Percentiles rank a stretch among this genome's conserved stretches.
phyloP scores from a whole-genome alignment of 2,113 vertebrate genomes.

The Pachypanchax playfairii region DNA sequence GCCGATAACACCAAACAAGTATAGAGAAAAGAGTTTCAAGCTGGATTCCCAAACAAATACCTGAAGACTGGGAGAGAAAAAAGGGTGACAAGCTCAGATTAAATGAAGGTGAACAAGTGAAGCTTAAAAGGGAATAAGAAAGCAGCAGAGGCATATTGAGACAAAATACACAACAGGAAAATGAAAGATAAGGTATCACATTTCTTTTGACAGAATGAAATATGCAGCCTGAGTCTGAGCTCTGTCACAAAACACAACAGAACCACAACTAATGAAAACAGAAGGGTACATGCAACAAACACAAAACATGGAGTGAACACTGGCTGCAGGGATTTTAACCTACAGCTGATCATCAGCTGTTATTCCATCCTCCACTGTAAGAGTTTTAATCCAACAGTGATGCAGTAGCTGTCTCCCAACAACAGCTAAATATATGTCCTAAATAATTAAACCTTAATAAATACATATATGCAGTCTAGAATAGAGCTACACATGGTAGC shows the following conservation, averaged over 20 bases:
- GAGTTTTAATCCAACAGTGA: no score
- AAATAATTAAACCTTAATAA: no score
- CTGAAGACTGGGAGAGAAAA: conserved; percentile 14
- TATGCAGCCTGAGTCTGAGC: conserved; percentile 8
- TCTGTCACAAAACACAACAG: background rate
- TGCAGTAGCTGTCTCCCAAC: no score
- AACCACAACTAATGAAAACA: conserved; percentile 1
- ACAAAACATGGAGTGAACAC: background rate
- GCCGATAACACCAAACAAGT: conserved; percentile 26
- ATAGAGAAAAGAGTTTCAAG: conserved; percentile 18
- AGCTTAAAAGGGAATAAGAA: conserved; percentile 51
- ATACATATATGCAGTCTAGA: no score
- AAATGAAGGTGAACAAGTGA: conserved; percentile 46
- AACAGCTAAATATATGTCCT: no score
- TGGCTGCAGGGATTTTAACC: background rate
- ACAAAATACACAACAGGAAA: conserved; percentile 28
- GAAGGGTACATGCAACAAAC: background rate
- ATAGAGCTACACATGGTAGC: no score
- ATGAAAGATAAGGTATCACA: conserved; percentile 12
- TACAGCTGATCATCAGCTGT: conserved; percentile 3
- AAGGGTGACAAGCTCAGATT: conserved; percentile 4
- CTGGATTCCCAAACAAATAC: conserved; percentile 13
- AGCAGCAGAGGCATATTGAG: conserved; percentile 32
- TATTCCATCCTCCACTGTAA: no score
- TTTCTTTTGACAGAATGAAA: background rate